Percentiles rank a stretch among this genome's conserved stretches.
Conservation (phyloP, 2,113 vertebrate species). For the Candoia aspera region DNA sequence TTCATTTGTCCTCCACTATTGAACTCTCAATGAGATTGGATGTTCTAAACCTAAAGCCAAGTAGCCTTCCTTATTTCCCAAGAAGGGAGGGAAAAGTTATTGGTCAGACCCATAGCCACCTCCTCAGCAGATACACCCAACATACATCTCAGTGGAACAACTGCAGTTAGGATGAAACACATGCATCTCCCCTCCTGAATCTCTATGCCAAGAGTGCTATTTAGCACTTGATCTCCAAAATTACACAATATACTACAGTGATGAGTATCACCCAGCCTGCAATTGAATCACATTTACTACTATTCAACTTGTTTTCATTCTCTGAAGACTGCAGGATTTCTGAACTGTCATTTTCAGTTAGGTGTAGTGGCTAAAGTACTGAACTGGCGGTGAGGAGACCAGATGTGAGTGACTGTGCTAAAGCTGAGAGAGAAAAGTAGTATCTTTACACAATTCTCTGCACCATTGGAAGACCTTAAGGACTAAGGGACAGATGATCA, state of each 20-base stretch:
- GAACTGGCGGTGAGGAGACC: background rate
- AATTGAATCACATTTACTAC: background rate
- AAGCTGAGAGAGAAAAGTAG: background rate
- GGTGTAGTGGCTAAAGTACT: background rate
- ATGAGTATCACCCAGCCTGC: background rate
- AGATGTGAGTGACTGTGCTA: background rate
- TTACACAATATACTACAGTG: background rate
- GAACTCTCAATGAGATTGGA: background rate
- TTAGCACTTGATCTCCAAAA: background rate
- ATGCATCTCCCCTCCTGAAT: background rate
- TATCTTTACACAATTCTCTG: background rate
- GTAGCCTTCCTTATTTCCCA: background rate
- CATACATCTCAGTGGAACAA: background rate
- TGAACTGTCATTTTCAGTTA: background rate
- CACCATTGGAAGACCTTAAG: background rate
- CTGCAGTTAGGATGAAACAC: background rate
- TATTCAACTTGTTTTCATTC: background rate
- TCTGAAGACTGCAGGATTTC: background rate
- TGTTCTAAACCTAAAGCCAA: constrained; percentile 3
- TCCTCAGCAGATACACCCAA: background rate
- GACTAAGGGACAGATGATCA: background rate
- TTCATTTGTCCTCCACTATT: background rate
- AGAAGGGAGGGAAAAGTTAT: background rate
- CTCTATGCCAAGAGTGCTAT: background rate
- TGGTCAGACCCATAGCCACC: background rate